These are phyloP conservation scores for Ariopsis seemanni DNA, from an alignment of 2,113 vertebrate genomes.

Conservation along the genomic window DNA sequence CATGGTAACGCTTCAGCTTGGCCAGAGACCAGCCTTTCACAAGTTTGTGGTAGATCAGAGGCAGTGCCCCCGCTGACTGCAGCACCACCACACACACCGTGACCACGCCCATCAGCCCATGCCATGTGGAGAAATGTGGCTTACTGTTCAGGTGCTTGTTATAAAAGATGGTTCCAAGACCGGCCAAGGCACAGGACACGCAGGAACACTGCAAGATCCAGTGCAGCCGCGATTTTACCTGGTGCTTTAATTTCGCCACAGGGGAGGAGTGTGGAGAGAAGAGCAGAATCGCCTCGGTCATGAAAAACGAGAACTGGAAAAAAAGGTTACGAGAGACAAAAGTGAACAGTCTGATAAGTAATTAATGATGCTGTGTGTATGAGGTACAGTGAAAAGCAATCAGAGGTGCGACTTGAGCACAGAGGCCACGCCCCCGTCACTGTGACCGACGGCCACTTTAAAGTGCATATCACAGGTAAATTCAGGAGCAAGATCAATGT, in stretches of 20 bases:
- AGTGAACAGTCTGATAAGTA: not conserved
- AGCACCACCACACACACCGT: conserved; percentile 73
- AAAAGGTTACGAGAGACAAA: not conserved
- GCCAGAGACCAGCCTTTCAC: conserved; percentile 87
- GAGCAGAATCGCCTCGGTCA: conserved; percentile 90
- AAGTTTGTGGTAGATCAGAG: conserved; percentile 85
- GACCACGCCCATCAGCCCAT: conserved; percentile 82
- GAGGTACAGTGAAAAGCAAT: not conserved
- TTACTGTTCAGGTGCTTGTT: conserved; percentile 88
- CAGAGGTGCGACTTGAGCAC: not conserved
- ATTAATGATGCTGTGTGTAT: not conserved
- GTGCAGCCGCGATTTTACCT: conserved; percentile 82
- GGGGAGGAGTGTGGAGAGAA: conserved; percentile 87
- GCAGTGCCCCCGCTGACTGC: conserved; percentile 79
- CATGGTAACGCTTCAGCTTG: conserved; percentile 91
- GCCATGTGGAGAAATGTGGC: conserved; percentile 87
- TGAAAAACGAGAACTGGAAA: conserved; percentile 87
- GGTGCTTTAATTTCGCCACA: conserved; percentile 78
- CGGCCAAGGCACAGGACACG: conserved; percentile 77
- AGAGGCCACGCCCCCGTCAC: not conserved
- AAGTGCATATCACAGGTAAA: not conserved
- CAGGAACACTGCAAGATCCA: conserved; percentile 87
- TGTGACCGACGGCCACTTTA: not conserved
- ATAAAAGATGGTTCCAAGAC: conserved; percentile 79
- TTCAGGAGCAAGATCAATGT: no score